phyloP scores from a whole-genome alignment of 2,888 invertebrate genomes.

The Chymomyza procnemis region DNA sequence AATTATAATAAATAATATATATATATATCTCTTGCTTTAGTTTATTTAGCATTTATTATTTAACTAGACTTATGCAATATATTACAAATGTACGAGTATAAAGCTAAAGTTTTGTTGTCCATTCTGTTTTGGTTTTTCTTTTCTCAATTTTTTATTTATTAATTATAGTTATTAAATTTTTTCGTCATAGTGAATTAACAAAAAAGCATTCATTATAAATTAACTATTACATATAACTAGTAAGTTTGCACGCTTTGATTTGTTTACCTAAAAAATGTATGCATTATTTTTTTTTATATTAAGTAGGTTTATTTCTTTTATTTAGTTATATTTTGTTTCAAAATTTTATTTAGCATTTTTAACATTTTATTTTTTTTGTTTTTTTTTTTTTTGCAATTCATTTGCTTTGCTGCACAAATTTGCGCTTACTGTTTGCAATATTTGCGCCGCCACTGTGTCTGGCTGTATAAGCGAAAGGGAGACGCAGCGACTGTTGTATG shows the following conservation, averaged over 20 bases:
- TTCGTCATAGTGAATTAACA: constrained; percentile 73
- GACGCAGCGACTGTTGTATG: neutral
- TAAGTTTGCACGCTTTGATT: constrained; percentile 69
- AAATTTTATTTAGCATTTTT: constrained; percentile 3
- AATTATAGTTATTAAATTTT: constrained; percentile 40
- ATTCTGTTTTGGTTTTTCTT: constrained; percentile 40
- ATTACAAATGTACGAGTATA: constrained; percentile 72
- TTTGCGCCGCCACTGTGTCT: constrained; percentile 44
- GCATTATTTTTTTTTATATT: constrained; percentile 26
- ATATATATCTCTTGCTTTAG: constrained; percentile 7
- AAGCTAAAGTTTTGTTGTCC: constrained; percentile 68
- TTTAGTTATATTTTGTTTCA: constrained; percentile 22
- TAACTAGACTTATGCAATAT: constrained; percentile 71
- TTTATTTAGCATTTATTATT: constrained; percentile 44
- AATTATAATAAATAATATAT: constrained; percentile 38
- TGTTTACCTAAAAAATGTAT: constrained; percentile 64
- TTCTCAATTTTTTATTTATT: constrained; percentile 22
- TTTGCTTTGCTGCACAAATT: constrained; percentile 15
- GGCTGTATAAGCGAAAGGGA: too few relatives aligned
- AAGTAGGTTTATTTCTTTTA: constrained; percentile 17
- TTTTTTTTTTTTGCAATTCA: neutral
- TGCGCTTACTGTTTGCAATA: constrained; percentile 23
- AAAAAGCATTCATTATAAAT: constrained; percentile 73
- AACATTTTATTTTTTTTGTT: too few relatives aligned
- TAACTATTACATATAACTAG: constrained; percentile 59